Evolutionary conservation across 1,140 invertebrate species (phyloP), one percentile per base, ranked within the genome.

Genomic region (Onthophagus taurus): DNA sequence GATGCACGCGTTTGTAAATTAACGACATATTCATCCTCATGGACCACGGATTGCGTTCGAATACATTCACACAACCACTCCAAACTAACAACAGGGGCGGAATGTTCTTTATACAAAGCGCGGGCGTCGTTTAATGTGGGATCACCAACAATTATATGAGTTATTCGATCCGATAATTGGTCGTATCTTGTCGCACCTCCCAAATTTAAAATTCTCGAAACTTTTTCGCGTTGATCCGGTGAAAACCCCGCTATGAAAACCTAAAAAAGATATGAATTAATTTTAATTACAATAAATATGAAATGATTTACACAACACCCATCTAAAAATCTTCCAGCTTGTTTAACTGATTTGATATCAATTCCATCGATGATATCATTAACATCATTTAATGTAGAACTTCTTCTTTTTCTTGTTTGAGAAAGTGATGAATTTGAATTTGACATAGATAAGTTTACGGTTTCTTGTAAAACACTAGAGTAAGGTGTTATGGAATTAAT

Each of bases 131-230:
- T 48, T 12, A 55, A 50, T 2, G 68, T 65, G 24, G 66, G 42
- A 50, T 83, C 76, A 1, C 81, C 83, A 14, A 87, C 71, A 16
- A 89, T 72, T 20, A 87, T 76, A 64, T 93, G 89, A 0, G 87
- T 86, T 3, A 93, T 72, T 50, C 78, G 72, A 37, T 83, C 82
- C 49, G 76, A 78, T 37, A 88, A 70, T 36, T 76, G 74, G 55
- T 83, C 82, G 48, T 86, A 82, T 48, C 87, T 73, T 8, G 82
- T 85, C 18, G 83, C 90, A 24, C 89, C 86, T 16, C 83, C 80
- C 11, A 77, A 71, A 52, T 89, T 89, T 3, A 93, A 67, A 13
- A 89, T 76, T 51, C 78, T 80, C 30, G 78, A 72, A 1, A 90
- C 58, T 61, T 89, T 89, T 50, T 91, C 87, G 16, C 78, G 68